phyloP scores from a whole-genome alignment of 2,113 vertebrate species.

The Chrysemys picta region DNA sequence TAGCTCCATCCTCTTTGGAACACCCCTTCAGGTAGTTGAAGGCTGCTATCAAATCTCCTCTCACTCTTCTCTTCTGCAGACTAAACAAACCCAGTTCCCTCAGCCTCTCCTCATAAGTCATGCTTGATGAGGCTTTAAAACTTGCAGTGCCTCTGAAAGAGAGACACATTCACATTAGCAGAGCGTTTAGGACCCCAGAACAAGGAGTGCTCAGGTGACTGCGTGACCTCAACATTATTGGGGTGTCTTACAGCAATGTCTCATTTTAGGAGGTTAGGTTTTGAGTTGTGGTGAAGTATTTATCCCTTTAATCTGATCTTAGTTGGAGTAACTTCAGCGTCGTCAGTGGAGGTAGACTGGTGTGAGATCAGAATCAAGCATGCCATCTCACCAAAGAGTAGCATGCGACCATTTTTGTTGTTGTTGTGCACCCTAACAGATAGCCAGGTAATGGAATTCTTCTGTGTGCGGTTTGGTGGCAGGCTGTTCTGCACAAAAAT shows the following conservation, averaged over 20 bases:
- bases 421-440: neutral
- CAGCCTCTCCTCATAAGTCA: neutral
- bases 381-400: neutral
- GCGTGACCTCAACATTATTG: neutral
- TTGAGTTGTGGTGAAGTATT: too few relatives aligned
- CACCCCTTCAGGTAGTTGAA: too few relatives aligned
- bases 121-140: neutral
- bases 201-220: too few relatives aligned
- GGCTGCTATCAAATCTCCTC: too few relatives aligned
- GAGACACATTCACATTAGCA: neutral
- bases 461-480: neutral
- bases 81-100: too few relatives aligned
- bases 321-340: too few relatives aligned
- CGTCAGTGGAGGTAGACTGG: neutral
- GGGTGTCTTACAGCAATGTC: neutral
- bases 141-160: neutral
- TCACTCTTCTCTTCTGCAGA: too few relatives aligned
- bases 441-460: neutral
- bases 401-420: neutral
- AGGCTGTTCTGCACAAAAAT: neutral
- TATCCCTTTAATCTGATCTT: neutral
- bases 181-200: neutral
- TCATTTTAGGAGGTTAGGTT: neutral
- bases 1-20: too few relatives aligned
- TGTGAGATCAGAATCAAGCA: neutral